Conservation (phyloP, 2,888 invertebrate species). For the Perithous albicinctus region DNA sequence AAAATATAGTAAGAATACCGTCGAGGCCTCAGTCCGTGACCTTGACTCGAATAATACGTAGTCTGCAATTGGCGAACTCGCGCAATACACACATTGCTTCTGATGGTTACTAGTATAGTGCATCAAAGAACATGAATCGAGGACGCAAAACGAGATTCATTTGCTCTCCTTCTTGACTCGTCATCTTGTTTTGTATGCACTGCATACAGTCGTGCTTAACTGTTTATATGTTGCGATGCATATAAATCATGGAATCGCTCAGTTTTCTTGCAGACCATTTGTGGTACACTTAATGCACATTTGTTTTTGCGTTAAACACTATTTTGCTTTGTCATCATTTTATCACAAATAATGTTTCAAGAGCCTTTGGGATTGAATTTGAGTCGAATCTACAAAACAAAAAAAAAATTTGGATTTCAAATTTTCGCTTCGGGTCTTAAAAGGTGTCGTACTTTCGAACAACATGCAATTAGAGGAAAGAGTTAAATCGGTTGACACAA, state of each 20-base stretch:
- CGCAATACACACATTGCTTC: conserved; percentile 1
- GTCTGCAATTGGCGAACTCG: conserved; percentile 1
- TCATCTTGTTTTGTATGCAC: conserved; percentile 1
- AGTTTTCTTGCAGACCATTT: background rate
- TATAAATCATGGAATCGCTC: background rate
- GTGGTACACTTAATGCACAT: too few species aligned
- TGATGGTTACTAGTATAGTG: background rate
- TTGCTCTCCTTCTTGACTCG: background rate
- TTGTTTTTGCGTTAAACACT: too few species aligned
- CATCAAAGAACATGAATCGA: conserved; percentile 5
- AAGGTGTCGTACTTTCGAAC: too few species aligned
- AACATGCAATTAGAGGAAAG: too few species aligned
- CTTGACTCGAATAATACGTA: conserved; percentile 33
- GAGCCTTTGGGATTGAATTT: too few species aligned
- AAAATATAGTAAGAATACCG: background rate
- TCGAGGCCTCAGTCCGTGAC: background rate
- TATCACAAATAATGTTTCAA: too few species aligned
- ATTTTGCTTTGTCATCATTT: too few species aligned
- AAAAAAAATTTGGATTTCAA: too few species aligned
- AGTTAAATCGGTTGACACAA: too few species aligned
- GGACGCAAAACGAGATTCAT: conserved; percentile 19
- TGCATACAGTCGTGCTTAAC: too few species aligned
- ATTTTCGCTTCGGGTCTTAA: too few species aligned
- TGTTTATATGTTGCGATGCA: background rate
- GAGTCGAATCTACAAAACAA: too few species aligned